These are phyloP conservation scores for sheep (Ovis aries) DNA, from an alignment of 2,113 vertebrate genomes.

Conservation along the genomic window ARS-UI_Ramb_v3.0 NC_056065.1:37109001-37109500, in stretches of 20 bases:
- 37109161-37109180: not conserved
- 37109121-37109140: not conserved
- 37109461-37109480: too few species aligned
- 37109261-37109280: not conserved
- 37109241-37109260: not conserved
- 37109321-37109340: not conserved
- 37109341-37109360: not conserved
- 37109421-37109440: too few species aligned
- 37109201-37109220: not conserved
- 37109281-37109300: not conserved
- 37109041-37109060: not conserved
- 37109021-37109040: not conserved
- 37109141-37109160: not conserved
- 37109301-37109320: not conserved
- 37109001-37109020: not conserved
- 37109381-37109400: fast-evolving
- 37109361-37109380: too few species aligned
- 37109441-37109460: too few species aligned
- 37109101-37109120: not conserved
- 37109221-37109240: not conserved
- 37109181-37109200: not conserved
- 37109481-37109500: too few species aligned
- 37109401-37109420: too few species aligned
- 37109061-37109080: not conserved
- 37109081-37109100: not conserved